Evolutionary conservation across 2,888 invertebrate genomes (phyloP), one percentile per base, ranked within the genome.

Genomic region (Zhengitettix transpicula): DNA sequence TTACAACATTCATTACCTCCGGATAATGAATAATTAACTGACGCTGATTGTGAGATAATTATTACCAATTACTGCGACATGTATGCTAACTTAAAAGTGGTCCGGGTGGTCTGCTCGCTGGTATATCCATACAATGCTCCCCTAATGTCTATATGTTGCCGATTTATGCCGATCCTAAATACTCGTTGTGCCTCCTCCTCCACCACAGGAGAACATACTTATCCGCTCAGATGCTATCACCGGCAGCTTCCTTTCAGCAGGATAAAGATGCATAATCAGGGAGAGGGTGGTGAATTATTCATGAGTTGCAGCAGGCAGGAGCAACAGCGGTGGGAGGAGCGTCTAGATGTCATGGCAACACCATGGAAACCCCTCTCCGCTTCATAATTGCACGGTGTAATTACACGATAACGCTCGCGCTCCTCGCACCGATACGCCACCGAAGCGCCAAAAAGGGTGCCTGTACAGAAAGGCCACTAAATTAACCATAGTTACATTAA

Each of bases 231-330:
- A 28, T 28, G 28, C 28, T 28, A 28, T 28, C 28, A 28, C 28
- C 28, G 28, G 28, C 28, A 28, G 28, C 28, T 28, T 28, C 28
- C 28, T 28, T 28, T 28, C 59, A 42, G 56, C 51, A 52, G 59
- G 55, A 28, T 59, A 59, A 58, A 47, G 59, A 59, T 56, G 59
- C 59, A 59, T 59, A 59, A 59, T 59, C 56, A 59, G 55, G 59
- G 47, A 51, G 41, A 55, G 44, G 54, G 47, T 55, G 56, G 56
- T 59, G 56, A 15, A 59, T 59, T 44, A 59, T 59, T 56, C 59
- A 59, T 52, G 47, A 51, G 41, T 15, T 40, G 47, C 14, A 12
- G 47, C 12, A 12, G 16, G 53, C 53, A 28, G 17, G 53, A 15
- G 12, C 47, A 12, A 12, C 47, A 15, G 47, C 47, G 47, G 47